Base-by-base conservation (phyloP, 2,797 vertebrate species). In the Epinephelus awoara region DNA sequence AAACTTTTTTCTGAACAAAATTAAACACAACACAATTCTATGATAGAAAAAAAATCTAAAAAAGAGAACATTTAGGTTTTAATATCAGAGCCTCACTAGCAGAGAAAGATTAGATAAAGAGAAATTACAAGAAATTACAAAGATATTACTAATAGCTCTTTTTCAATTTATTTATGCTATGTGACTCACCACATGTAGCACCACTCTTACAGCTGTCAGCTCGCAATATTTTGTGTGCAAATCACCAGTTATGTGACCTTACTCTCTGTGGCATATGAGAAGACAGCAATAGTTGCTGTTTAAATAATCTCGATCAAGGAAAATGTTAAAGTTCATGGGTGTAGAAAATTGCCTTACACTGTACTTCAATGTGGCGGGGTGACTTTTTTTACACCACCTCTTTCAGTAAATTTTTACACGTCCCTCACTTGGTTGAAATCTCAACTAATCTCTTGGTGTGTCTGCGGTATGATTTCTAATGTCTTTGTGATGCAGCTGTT, bases 401-500 rank as follows among this genome's bases (percentile, higher is more conserved):
- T 57, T 63, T 67, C 21, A 14, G 13, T 58, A n/a, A 17, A 51
- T 58, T 25, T 63, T 38, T 25, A 38, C 2, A 11, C 4, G 29
- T 29, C 23, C 19, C 3, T 65, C 51, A 49, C n/a, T 42, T 34
- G 34, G 34, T 8, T 34, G 34, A 34, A 34, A 34, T 47, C 4
- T 27, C 29, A 47, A 44, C 11, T 71, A 51, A 55, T 29, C n/a
- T 52, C 51, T 23, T 23, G 14, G 6, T 18, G 12, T n/a, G 56
- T 61, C 52, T 18, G 23, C 19, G 46, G n/a, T 59, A 19, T 54
- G 9, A 70, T 29, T 70, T 18, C 34, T 6, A 19, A 27, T 62
- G 27, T 68, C 38, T 52, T 7, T 52, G 40, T 44, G 65, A 72
- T 59, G 68, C 38, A 29, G 25, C 61, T 23, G 55, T 17, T 34